Conservation (phyloP, 2,888 invertebrate genomes). For the Zygaena filipendulae region DNA sequence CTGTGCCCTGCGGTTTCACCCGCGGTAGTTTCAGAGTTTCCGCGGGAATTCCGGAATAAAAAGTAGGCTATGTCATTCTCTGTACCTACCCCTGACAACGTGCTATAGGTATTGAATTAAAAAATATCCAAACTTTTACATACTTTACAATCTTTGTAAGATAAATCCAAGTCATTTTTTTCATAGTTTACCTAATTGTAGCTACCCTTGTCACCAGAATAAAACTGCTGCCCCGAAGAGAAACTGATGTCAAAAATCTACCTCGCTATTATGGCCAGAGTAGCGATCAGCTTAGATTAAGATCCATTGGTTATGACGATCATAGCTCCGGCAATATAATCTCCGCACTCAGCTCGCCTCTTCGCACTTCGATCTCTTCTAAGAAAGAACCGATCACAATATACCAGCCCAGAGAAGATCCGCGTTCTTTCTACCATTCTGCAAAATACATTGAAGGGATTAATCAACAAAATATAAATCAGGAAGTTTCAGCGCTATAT, state of each 20-base stretch:
- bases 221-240: slow-evolving; percentile 27
- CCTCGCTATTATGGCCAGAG: slow-evolving; percentile 18
- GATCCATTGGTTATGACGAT: slow-evolving; percentile 47
- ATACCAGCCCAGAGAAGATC: slow-evolving; percentile 51
- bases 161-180: too few relatives aligned
- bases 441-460: slow-evolving; percentile 47
- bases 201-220: too few relatives aligned
- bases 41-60: too few relatives aligned
- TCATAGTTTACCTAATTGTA: too few relatives aligned
- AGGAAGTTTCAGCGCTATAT: slow-evolving; percentile 39
- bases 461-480: slow-evolving; percentile 35
- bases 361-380: slow-evolving; percentile 26
- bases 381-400: slow-evolving; percentile 28
- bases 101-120: too few relatives aligned
- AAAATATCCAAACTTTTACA: too few relatives aligned
- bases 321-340: slow-evolving; percentile 37
- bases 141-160: too few relatives aligned
- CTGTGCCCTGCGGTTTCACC: too few relatives aligned
- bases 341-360: slow-evolving; percentile 28
- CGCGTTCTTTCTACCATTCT: slow-evolving; percentile 52
- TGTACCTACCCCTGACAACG: too few relatives aligned
- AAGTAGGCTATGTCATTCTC: too few relatives aligned
- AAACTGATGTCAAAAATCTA: slow-evolving; percentile 12
- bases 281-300: slow-evolving; percentile 21
- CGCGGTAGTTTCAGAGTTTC: too few relatives aligned